Evolutionary conservation across 2,113 vertebrate species (phyloP).

Genomic region (Dasyprocta punctata): DNA sequence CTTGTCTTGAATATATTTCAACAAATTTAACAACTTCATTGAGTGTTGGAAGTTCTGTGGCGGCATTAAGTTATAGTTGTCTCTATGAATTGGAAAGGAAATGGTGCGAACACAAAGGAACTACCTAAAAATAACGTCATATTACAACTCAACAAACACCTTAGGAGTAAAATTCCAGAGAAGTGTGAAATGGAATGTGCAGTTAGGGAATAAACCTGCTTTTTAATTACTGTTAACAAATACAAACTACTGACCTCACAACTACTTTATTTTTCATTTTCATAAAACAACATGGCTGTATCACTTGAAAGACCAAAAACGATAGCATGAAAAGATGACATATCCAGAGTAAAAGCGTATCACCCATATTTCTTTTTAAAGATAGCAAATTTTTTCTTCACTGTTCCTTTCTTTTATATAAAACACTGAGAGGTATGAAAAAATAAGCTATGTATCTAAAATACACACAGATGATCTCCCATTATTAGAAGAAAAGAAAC

Average conservation of each 20-base stretch:
- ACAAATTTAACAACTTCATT: slow-evolving; percentile 50
- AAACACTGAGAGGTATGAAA: not conserved
- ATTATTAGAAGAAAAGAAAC: not conserved
- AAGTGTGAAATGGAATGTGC: slow-evolving; percentile 63
- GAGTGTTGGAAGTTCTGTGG: slow-evolving; percentile 15
- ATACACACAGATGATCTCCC: not conserved
- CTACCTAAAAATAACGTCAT: slow-evolving; percentile 70
- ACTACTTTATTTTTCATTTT: slow-evolving; percentile 40
- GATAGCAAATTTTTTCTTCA: not conserved
- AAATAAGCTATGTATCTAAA: not conserved
- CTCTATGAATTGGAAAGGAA: slow-evolving; percentile 60
- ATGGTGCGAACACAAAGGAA: slow-evolving; percentile 53
- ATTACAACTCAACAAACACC: slow-evolving; percentile 48
- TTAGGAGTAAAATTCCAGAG: slow-evolving; percentile 64
- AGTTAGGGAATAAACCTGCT: slow-evolving; percentile 56
- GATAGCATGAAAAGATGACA: not conserved
- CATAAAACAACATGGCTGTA: slow-evolving; percentile 31
- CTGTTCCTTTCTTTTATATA: not conserved
- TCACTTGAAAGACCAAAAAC: not conserved
- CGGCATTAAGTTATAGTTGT: slow-evolving; percentile 54
- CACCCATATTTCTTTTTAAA: not conserved
- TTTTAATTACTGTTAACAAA: slow-evolving; percentile 73
- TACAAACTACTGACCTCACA: slow-evolving; percentile 10
- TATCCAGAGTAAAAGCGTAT: not conserved
- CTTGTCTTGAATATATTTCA: slow-evolving; percentile 34